A percentile compares a stretch with the other conserved stretches of the same genome.
phyloP scores from a whole-genome alignment of 2,113 vertebrate species.

The Scomber scombrus region DNA sequence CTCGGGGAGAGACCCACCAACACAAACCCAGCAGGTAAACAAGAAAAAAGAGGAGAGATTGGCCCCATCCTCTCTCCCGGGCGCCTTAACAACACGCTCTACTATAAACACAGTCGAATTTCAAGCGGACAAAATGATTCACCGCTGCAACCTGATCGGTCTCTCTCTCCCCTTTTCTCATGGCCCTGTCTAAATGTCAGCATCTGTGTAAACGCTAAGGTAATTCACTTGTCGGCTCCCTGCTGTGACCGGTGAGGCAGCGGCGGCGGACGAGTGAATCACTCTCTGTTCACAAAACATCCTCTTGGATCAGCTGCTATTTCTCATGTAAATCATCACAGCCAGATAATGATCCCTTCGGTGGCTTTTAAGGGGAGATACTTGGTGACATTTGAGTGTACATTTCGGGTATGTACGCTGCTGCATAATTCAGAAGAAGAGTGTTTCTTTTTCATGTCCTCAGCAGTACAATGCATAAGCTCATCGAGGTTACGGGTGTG shows the following conservation, averaged over 20 bases:
- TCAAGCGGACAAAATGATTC: slow-evolving; percentile 23
- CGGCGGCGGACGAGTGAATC: slow-evolving; percentile 39
- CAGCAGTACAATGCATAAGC: slow-evolving; percentile 3
- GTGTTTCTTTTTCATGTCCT: slow-evolving; percentile 2
- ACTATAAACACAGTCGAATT: slow-evolving; percentile 30
- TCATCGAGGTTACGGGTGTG: slow-evolving; percentile 20
- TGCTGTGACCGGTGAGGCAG: slow-evolving; percentile 45
- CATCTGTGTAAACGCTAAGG: slow-evolving; percentile 81
- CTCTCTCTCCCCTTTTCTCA: slow-evolving; percentile 60
- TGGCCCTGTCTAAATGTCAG: slow-evolving; percentile 65
- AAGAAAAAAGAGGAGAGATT: not conserved
- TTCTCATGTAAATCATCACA: slow-evolving; percentile 6
- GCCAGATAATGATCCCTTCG: no score
- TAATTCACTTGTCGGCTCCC: slow-evolving; percentile 63
- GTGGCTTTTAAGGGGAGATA: not conserved
- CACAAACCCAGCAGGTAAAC: slow-evolving; percentile 56
- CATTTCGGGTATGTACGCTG: slow-evolving; percentile 12
- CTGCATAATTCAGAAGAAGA: slow-evolving; percentile 25
- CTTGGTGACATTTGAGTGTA: slow-evolving; percentile 16
- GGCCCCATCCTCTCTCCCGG: not conserved
- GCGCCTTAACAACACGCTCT: slow-evolving; percentile 22
- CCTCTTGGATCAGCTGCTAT: slow-evolving; percentile 45
- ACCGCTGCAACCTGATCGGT: slow-evolving; percentile 58
- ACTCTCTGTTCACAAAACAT: slow-evolving; percentile 26
- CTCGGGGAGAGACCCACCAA: slow-evolving; percentile 41